These are phyloP conservation scores for Ptychoptera contaminata DNA, from an alignment of 2,888 invertebrate genomes.

Conservation along the genomic window DNA sequence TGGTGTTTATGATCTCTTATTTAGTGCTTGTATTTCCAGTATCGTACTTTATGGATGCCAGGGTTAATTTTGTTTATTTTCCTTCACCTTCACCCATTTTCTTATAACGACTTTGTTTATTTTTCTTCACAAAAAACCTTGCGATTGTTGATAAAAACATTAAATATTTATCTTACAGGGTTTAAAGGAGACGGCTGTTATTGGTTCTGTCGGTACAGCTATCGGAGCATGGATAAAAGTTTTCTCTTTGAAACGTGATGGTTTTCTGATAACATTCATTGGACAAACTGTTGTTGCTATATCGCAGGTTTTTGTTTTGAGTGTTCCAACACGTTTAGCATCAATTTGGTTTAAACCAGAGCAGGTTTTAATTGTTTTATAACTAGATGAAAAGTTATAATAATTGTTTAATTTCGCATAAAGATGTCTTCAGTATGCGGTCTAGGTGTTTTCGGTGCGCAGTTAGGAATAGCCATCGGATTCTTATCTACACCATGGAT, in stretches of 20 bases:
- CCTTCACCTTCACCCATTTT: background rate
- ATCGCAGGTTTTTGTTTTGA: conserved; percentile 48
- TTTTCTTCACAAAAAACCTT: conserved; percentile 2
- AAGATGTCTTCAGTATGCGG: conserved; percentile 47
- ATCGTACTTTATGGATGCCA: conserved; percentile 21
- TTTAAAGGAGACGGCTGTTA: conserved; percentile 33
- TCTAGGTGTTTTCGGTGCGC: conserved; percentile 56
- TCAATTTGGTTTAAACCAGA: conserved; percentile 52
- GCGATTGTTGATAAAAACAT: conserved; percentile 2
- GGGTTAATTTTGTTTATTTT: conserved; percentile 11
- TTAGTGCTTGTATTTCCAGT: conserved; percentile 49
- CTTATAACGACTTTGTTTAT: background rate
- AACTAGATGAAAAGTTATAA: background rate
- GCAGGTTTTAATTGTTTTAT: conserved; percentile 28
- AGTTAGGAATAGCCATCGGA: conserved; percentile 53
- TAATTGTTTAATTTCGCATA: background rate
- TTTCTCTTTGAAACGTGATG: conserved; percentile 38
- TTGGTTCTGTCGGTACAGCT: conserved; percentile 39
- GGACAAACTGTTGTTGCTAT: conserved; percentile 38
- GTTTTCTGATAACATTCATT: conserved; percentile 44
- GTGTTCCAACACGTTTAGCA: conserved; percentile 48
- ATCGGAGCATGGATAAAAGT: conserved; percentile 45
- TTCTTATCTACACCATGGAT: conserved; percentile 50
- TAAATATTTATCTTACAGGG: conserved; percentile 32
- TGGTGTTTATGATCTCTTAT: conserved; percentile 51